phyloP scores from a whole-genome alignment of 2,113 vertebrate species.

The Hydropotes inermis region DNA sequence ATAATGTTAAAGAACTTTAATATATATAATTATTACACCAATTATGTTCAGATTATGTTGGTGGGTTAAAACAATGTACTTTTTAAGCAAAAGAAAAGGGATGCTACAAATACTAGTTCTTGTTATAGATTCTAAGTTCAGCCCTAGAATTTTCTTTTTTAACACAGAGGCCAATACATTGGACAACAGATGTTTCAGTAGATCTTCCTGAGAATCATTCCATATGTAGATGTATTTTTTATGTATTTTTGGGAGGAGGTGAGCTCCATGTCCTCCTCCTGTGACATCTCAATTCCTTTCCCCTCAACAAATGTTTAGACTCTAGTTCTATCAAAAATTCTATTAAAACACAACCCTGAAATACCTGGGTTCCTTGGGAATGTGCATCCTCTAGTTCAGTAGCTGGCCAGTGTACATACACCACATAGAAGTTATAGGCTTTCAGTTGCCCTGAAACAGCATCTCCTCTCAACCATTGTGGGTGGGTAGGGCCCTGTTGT shows the following conservation, averaged over 20 bases:
- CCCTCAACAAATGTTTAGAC: neutral
- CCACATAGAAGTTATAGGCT: neutral
- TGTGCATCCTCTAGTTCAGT: neutral
- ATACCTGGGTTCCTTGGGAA: neutral
- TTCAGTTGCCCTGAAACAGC: neutral
- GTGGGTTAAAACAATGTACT: neutral
- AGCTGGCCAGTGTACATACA: neutral
- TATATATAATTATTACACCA: neutral
- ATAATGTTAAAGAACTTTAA: slow-evolving; percentile 4
- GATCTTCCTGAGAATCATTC: neutral
- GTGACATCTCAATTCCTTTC: neutral
- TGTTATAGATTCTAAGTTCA: neutral
- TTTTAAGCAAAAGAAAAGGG: neutral
- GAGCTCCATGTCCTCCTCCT: neutral
- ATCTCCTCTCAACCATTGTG: neutral
- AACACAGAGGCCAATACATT: neutral
- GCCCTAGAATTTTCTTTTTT: neutral
- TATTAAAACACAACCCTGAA: neutral
- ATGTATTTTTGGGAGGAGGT: neutral
- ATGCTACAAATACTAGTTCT: neutral
- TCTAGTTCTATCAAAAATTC: neutral
- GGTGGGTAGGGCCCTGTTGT: neutral
- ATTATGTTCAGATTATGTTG: neutral
- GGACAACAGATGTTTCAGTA: neutral
- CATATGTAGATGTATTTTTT: neutral